phyloP scores from a whole-genome alignment of 1,140 invertebrate species.

The Aricia agestis region DNA sequence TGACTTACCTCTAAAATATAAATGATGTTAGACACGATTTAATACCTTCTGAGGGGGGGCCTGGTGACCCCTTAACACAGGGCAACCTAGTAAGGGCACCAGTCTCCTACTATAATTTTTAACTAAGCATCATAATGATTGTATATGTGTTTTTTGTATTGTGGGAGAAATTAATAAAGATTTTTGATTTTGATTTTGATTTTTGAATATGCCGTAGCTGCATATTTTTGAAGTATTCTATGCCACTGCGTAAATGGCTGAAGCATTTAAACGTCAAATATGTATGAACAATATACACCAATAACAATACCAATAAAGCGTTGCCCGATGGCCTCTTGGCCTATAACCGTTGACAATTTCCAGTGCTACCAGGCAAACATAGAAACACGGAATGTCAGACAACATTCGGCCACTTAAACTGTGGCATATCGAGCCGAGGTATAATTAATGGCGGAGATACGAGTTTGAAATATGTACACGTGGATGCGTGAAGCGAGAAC shows the following conservation, averaged over 20 bases:
- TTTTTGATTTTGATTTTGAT: no score
- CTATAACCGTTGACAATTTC: neutral
- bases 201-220: no score
- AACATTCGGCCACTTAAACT: conserved; percentile 49
- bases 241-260: neutral
- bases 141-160: no score
- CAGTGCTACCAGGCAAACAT: neutral
- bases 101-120: no score
- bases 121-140: no score
- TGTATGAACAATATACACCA: neutral
- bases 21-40: no score
- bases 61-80: no score
- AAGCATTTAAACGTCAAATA: neutral
- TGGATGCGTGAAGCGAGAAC: conserved; percentile 26
- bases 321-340: neutral
- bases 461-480: conserved; percentile 46
- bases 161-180: no score
- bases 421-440: conserved; percentile 45
- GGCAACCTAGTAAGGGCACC: no score
- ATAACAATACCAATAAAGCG: neutral
- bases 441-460: conserved; percentile 56
- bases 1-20: no score
- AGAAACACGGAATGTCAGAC: conserved; percentile 22
- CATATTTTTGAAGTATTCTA: no score
- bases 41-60: no score